A percentile compares a stretch with the other conserved stretches of the same genome.
Evolutionary conservation across 2,888 invertebrate genomes (phyloP).

Genomic region (Alentia gelatinosa): DNA sequence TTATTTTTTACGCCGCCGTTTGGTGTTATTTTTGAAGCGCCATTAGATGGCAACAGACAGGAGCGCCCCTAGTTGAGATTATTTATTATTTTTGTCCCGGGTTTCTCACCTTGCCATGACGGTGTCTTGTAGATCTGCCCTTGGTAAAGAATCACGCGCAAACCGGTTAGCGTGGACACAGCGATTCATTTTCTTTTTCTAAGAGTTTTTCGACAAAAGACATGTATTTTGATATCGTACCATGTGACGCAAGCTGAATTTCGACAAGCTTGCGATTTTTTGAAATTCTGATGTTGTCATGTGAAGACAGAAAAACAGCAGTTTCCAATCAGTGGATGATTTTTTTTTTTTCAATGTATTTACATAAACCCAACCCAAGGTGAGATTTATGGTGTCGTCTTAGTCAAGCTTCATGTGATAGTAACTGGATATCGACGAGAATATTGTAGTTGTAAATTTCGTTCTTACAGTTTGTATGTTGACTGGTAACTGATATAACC

Average conservation of each 20-base stretch:
- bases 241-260: neutral
- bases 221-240: constrained; percentile 37
- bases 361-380: neutral
- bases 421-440: constrained; percentile 8
- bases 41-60: neutral
- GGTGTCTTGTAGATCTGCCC: constrained; percentile 24
- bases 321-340: constrained; percentile 15
- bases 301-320: constrained; percentile 5
- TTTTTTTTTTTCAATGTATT: neutral
- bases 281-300: constrained; percentile 4
- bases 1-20: neutral
- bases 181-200: neutral
- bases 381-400: constrained; percentile 32
- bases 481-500: neutral
- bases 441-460: constrained; percentile 42
- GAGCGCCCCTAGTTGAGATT: constrained; percentile 23
- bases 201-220: neutral
- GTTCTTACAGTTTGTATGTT: constrained; percentile 30
- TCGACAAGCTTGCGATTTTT: neutral
- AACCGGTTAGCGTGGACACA: neutral
- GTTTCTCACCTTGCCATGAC: neutral
- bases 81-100: constrained; percentile 32
- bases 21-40: neutral
- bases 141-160: neutral
- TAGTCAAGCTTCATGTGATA: constrained; percentile 50